Evolutionary conservation across 2,888 invertebrate genomes (phyloP).

Genomic region (Gandaritis pyraliata): DNA sequence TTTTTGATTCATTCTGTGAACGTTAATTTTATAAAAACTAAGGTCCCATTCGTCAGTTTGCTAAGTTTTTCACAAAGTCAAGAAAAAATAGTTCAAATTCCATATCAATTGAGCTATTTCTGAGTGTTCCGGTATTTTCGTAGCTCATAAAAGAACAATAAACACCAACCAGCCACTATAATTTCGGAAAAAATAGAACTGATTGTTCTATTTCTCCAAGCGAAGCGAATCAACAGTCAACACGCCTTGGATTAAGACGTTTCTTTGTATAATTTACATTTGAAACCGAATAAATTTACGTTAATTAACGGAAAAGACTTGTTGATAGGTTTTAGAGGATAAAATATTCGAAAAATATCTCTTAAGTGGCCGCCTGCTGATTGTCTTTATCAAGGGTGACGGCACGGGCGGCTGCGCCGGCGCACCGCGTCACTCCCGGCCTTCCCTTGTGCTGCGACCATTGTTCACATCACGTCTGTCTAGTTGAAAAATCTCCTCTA

Average conservation of each 20-base stretch:
- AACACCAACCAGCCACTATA: conserved; percentile 18
- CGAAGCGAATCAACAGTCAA: conserved; percentile 16
- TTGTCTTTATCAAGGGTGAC: conserved; percentile 41
- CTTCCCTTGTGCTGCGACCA: conserved; percentile 73
- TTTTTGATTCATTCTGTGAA: too few relatives aligned
- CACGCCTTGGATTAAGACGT: conserved; percentile 16
- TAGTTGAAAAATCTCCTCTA: conserved; percentile 76
- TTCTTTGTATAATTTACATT: conserved; percentile 34
- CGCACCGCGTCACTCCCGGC: conserved; percentile 57
- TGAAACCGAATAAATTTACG: conserved; percentile 44
- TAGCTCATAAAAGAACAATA: conserved; percentile 27
- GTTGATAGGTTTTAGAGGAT: conserved; percentile 44
- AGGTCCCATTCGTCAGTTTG: too few relatives aligned
- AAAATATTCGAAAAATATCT: conserved; percentile 30
- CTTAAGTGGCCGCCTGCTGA: conserved; percentile 35
- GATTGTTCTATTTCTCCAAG: conserved; percentile 14
- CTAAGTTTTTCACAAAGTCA: too few relatives aligned
- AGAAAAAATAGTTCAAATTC: conserved; percentile 3
- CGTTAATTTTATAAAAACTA: too few relatives aligned
- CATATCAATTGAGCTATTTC: conserved; percentile 26
- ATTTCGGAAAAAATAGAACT: conserved; percentile 18
- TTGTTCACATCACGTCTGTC: conserved; percentile 74
- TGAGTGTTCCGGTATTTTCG: conserved; percentile 21
- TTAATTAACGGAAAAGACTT: conserved; percentile 45
- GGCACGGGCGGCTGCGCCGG: conserved; percentile 34